phyloP scores from a whole-genome alignment of 2,113 vertebrate genomes.

The Benitochromis conjunctus region DNA sequence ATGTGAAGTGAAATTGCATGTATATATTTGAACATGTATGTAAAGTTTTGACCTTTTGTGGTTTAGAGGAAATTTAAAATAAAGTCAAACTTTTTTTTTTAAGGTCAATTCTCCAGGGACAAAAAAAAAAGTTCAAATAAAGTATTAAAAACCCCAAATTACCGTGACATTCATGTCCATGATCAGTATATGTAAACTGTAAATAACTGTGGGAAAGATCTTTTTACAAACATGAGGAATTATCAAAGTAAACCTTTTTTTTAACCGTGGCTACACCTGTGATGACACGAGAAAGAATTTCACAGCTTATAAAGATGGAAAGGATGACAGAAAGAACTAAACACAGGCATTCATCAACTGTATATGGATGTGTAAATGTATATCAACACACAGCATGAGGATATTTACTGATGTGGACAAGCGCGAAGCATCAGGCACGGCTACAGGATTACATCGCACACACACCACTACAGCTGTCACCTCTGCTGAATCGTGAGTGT shows the following conservation, averaged over 20 bases:
- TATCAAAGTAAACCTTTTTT: not conserved
- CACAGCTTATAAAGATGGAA: not conserved
- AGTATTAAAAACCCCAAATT: not conserved
- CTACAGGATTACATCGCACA: constrained; percentile 28
- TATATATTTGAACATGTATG: not conserved
- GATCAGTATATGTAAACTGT: not conserved
- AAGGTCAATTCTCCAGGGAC: not conserved
- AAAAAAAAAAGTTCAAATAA: not conserved
- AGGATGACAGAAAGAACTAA: not conserved
- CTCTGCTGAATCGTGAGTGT: constrained; percentile 3
- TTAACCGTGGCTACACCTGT: not conserved
- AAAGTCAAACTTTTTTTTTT: not conserved
- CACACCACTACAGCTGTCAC: constrained; percentile 13
- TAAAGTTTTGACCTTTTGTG: not conserved
- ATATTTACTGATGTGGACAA: constrained; percentile 32
- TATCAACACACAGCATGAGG: not conserved
- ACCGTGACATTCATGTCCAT: no score
- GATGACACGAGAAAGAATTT: not conserved
- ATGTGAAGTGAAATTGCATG: not conserved
- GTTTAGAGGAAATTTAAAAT: not conserved
- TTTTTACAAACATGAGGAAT: not conserved
- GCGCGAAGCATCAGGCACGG: not conserved
- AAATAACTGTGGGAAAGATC: not conserved
- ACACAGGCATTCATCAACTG: not conserved
- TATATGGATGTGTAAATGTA: not conserved